Base-by-base conservation (phyloP, 2,888 invertebrate genomes). In the Actias luna region DNA sequence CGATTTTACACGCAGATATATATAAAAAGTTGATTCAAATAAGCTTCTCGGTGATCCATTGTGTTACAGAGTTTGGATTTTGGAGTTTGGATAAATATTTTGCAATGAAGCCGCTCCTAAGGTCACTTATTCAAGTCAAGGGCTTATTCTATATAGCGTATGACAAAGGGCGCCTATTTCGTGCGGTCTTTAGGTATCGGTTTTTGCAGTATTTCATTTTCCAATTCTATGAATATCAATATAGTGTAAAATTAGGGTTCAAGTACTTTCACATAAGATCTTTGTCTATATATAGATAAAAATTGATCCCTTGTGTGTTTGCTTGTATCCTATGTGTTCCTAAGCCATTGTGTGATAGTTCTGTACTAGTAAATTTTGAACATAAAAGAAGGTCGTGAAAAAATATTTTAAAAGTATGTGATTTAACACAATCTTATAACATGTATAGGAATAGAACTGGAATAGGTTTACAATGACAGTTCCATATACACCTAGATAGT, bases 181-280 rank as follows among this genome's bases (percentile, higher is more conserved):
- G 10, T 50, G 25, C 12, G 46, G 46, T 50, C 12, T 25, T 22
- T 25, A 25, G 22, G 22, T 8, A 50, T 16, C 22, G 12, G 22
- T 25, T 12, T 50, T 50, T 14, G 46, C 12, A 50, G 46, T 50
- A 50, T 50, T 50, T 50, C 46, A 50, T 50, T 50, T 50, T 50
- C 46, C 46, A 50, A 33, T 33, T 33, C 7, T 33, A 7, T 33
- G 33, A 33, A 39, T 7, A 39, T 16, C 36, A 10, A 22, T 50
- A 42, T 42, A 42, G 7, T 16, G 16, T 16, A n/a, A 7, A 10
- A 12, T 50, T 22, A 22, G 25, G 12, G 12, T 25, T 25, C 46
- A 25, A 50, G 22, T 50, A 10, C 12, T 22, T 25, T 50, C 25
- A 2, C 8, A 22, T 25, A 22, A 22, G 7, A 18, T 18, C 18